phyloP scores from a whole-genome alignment of 2,888 invertebrate genomes.

The Sarcophaga variegata region DNA sequence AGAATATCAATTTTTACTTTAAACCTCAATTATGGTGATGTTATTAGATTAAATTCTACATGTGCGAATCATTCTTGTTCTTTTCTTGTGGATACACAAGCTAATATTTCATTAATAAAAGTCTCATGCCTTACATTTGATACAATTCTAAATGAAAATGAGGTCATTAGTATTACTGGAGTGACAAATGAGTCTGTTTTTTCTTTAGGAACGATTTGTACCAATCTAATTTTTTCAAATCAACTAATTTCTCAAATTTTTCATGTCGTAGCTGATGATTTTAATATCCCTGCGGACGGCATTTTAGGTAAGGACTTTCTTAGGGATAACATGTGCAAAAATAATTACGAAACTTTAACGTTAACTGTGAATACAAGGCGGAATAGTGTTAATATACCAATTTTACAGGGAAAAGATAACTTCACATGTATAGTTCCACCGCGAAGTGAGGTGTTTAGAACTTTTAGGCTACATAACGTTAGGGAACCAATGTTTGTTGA shows the following conservation, averaged over 20 bases:
- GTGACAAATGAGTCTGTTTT: no score
- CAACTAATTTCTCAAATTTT: conserved; percentile 6
- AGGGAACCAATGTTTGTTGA: conserved; percentile 27
- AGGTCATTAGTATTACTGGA: no score
- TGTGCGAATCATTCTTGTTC: not conserved
- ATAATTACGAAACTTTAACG: conserved; percentile 21
- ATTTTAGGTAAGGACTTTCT: conserved; percentile 14
- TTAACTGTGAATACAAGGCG: not conserved
- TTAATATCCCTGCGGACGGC: conserved; percentile 11
- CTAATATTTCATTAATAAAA: conserved; percentile 1
- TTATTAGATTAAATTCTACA: not conserved
- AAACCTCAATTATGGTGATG: conserved; percentile 26
- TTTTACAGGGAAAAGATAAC: conserved; percentile 8
- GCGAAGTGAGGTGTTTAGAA: conserved; percentile 31
- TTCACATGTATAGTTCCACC: conserved; percentile 25
- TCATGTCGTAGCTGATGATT: conserved; percentile 19
- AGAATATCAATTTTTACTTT: conserved; percentile 19
- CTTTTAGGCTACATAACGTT: not conserved
- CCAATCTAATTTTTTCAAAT: not conserved
- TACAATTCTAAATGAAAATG: no score
- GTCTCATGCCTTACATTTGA: no score
- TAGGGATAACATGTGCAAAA: conserved; percentile 4
- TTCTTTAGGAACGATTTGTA: no score
- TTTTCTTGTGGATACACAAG: conserved; percentile 33
- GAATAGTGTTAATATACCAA: not conserved